Base-by-base conservation (phyloP, 2,113 vertebrate species). In the Lasiurus borealis region DNA sequence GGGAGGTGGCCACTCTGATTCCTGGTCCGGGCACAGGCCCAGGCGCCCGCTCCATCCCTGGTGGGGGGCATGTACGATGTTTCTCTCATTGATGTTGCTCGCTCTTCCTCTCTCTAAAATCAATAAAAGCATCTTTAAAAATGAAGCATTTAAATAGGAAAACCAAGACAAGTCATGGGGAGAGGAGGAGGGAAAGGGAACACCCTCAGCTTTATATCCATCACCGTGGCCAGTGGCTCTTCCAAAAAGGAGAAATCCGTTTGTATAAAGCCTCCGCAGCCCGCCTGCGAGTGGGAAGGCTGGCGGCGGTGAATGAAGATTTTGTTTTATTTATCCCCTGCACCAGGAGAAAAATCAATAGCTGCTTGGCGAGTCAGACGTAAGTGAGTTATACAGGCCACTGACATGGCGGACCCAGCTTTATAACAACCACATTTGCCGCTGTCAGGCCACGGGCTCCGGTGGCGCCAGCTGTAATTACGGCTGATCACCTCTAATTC, bases 401-500 rank as follows among this genome's bases (percentile, higher is more conserved):
- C 97, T 98, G 98, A 98, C 98, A 98, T 96, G 97, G 97, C 86
- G 98, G 98, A 98, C 98, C 97, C 97, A 98, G 98, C 98, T 98
- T 99, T 98, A 96, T 98, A 98, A 98, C 98, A 98, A 95, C 98
- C 97, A 98, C 98, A 98, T 98, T 98, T 98, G 98, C 98, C 54
- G 98, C 98, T 98, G 98, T 98, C 98, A 98, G 98, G 98, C 96
- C 96, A 98, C 80, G 34, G 97, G 98, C 98, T 98, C 97, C 97
- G 89, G 98, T 98, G 98, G 98, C 98, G 98, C 98, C 98, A 98
- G 98, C 95, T 98, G 98, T 98, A 99, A 98, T 98, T 98, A 98
- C 92, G 97, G 97, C 98, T 93, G 97, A 98, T 98, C 98, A 99
- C 98, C 98, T 98, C 98, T 98, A 98, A 98, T 98, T 98, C 98